phyloP scores from a whole-genome alignment of 2,797 vertebrate genomes.

The Lateolabrax maculatus region DNA sequence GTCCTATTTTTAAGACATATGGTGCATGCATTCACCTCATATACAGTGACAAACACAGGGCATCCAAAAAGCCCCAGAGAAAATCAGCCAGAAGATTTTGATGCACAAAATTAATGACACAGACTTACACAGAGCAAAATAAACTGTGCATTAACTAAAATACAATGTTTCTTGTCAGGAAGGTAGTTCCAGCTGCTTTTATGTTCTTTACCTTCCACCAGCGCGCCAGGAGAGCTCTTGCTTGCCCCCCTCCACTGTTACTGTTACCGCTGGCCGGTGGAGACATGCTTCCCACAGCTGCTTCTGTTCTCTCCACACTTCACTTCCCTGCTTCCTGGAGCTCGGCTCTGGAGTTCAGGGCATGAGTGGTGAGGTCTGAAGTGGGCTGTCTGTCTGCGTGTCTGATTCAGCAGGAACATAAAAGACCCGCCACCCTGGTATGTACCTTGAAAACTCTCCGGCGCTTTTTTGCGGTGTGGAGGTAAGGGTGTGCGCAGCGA shows the following conservation, averaged over 20 bases:
- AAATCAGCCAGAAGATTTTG: neutral
- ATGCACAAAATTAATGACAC: conserved; percentile 8
- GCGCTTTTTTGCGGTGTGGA: conserved; percentile 48
- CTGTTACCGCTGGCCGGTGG: conserved; percentile 74
- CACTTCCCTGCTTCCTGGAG: conserved; percentile 78
- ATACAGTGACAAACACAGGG: neutral
- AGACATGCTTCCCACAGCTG: conserved; percentile 80
- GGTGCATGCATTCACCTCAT: neutral
- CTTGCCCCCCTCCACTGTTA: conserved; percentile 55
- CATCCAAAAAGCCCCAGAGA: neutral
- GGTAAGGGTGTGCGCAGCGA: conserved; percentile 51
- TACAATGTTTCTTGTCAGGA: neutral
- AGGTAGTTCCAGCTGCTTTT: conserved; percentile 6
- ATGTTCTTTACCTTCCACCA: conserved; percentile 39
- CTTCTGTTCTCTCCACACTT: conserved; percentile 79
- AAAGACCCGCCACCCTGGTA: conserved; percentile 58
- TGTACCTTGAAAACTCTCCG: conserved; percentile 58
- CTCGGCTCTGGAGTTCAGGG: conserved; percentile 76
- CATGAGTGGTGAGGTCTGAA: conserved; percentile 73
- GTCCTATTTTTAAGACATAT: neutral
- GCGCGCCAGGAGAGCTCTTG: conserved; percentile 22
- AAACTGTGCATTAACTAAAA: neutral
- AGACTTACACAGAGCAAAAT: neutral
- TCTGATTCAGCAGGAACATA: conserved; percentile 71
- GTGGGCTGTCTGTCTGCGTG: conserved; percentile 68